Percentiles rank a stretch among this genome's conserved stretches.
phyloP scores from a whole-genome alignment of 2,888 invertebrate genomes.

The Brachypalpus laphriformis region DNA sequence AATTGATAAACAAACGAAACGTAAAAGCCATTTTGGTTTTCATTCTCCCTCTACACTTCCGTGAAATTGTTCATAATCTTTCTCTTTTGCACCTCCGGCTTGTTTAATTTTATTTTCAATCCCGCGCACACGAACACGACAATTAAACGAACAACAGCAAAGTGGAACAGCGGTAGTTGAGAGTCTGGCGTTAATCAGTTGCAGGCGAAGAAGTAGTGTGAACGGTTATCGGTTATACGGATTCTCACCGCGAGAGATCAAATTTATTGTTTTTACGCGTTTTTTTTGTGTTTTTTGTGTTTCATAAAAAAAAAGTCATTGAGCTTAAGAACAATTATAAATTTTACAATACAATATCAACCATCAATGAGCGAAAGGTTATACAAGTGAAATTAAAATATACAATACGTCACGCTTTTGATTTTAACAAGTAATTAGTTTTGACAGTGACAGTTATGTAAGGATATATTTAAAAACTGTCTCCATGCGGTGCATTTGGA shows the following conservation, averaged over 20 bases:
- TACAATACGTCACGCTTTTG: not conserved
- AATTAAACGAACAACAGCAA: conserved; percentile 63
- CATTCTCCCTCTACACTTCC: conserved; percentile 31
- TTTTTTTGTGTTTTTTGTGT: conserved; percentile 3
- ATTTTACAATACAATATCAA: conserved; percentile 42
- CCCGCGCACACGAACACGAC: conserved; percentile 14
- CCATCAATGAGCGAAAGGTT: conserved; percentile 14
- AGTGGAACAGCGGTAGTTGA: conserved; percentile 70
- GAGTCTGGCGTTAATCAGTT: conserved; percentile 66
- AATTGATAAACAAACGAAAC: conserved; percentile 44
- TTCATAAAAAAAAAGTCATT: conserved; percentile 8
- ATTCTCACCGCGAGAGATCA: conserved; percentile 15
- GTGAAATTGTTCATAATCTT: not conserved
- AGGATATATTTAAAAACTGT: not conserved
- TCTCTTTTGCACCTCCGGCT: conserved; percentile 21
- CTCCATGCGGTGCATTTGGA: not conserved
- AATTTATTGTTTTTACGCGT: conserved; percentile 38
- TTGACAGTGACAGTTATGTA: conserved; percentile 41
- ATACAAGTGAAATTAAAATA: conserved; percentile 11
- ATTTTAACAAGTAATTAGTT: not conserved
- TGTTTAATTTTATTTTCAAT: not conserved
- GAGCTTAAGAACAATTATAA: conserved; percentile 28
- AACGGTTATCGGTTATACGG: conserved; percentile 73
- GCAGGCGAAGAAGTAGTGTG: conserved; percentile 75
- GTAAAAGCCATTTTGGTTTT: conserved; percentile 67